These are phyloP conservation scores for Labeo catla DNA, from an alignment of 2,113 vertebrate genomes.

Conservation along the genomic window DNA sequence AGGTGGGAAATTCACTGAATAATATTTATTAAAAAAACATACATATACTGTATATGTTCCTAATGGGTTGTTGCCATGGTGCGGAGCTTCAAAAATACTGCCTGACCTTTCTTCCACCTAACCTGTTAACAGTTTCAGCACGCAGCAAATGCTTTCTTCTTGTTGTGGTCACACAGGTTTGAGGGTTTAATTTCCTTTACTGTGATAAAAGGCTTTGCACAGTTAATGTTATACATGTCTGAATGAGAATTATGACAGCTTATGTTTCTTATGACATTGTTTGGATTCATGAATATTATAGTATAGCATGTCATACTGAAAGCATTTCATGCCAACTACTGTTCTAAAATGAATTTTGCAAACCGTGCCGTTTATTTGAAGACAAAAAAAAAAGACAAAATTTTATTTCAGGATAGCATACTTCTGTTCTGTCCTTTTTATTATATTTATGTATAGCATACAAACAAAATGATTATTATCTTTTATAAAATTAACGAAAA, in stretches of 20 bases:
- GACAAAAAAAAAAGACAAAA: background rate
- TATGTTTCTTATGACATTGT: background rate
- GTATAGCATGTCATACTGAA: no score
- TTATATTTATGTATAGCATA: background rate
- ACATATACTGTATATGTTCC: background rate
- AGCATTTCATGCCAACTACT: background rate
- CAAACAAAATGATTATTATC: background rate
- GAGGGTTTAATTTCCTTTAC: constrained; percentile 13
- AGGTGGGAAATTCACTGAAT: background rate
- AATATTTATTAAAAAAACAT: background rate
- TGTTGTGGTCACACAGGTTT: constrained; percentile 87
- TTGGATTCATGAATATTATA: background rate
- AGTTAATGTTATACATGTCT: background rate
- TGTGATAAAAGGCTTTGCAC: background rate
- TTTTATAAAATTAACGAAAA: background rate
- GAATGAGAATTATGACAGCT: background rate
- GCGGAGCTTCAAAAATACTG: constrained; percentile 80
- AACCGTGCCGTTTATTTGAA: background rate
- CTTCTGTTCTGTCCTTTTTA: background rate
- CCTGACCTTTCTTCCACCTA: constrained; percentile 81
- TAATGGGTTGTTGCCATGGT: constrained; percentile 60
- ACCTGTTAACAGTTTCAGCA: constrained; percentile 78
- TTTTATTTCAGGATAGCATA: background rate
- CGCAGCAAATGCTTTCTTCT: constrained; percentile 83
- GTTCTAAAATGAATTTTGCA: background rate